Percentiles rank a stretch among this genome's conserved stretches.
Evolutionary conservation across 2,888 invertebrate species (phyloP).

Genomic region (Phortica magna): DNA sequence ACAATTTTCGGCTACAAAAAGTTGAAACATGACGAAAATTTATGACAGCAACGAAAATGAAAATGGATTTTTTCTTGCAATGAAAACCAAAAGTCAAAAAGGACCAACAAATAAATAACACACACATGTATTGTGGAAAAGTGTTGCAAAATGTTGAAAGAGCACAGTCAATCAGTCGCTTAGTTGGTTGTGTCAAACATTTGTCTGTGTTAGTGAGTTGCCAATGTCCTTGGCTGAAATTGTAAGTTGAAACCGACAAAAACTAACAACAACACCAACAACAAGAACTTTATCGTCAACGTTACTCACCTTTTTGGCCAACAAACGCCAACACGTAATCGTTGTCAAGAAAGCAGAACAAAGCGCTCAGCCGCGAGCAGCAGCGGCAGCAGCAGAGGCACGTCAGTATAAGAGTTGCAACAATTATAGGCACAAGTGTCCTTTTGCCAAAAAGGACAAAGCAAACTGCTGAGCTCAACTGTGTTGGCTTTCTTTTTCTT

Average conservation of each 20-base stretch:
- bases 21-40: neutral
- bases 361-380: slow-evolving; percentile 29
- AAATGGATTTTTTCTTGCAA: neutral
- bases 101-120: too few species aligned
- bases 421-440: slow-evolving; percentile 12
- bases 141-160: too few species aligned
- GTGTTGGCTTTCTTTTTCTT: too few species aligned
- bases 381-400: slow-evolving; percentile 16
- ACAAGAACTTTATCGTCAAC: slow-evolving; percentile 40
- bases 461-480: neutral
- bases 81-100: too few species aligned
- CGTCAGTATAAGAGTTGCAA: slow-evolving; percentile 52
- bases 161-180: too few species aligned
- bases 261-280: slow-evolving; percentile 40
- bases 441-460: slow-evolving; percentile 39
- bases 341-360: slow-evolving; percentile 39
- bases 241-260: neutral
- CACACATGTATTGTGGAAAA: too few species aligned
- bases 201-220: too few species aligned
- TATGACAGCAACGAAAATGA: neutral
- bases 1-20: neutral
- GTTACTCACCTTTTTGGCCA: slow-evolving; percentile 35
- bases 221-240: too few species aligned
- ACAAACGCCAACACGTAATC: slow-evolving; percentile 36
- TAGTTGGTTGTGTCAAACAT: too few species aligned